These are phyloP conservation scores for Lasioglossum pauxillum DNA, from an alignment of 2,888 invertebrate species.

Conservation along the genomic window DNA sequence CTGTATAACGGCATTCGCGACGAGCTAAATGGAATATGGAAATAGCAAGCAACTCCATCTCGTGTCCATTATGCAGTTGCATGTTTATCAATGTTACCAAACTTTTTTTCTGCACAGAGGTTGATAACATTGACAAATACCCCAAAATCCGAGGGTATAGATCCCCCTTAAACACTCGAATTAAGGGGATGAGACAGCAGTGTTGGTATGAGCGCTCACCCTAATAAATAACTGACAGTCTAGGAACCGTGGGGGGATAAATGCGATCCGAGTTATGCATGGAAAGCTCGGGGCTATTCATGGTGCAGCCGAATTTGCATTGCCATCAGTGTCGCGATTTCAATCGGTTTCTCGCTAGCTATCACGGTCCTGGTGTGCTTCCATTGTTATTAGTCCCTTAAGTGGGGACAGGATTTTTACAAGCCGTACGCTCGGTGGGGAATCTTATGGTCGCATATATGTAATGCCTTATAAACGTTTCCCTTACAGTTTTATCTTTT, in stretches of 20 bases:
- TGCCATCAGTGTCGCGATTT: conserved; percentile 72
- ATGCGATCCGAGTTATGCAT: conserved; percentile 60
- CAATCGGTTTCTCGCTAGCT: conserved; percentile 56
- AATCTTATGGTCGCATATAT: background rate
- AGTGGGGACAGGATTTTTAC: conserved; percentile 32
- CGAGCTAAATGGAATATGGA: too few species aligned
- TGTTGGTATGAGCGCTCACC: conserved; percentile 34
- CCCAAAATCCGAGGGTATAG: too few species aligned
- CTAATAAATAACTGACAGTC: conserved; percentile 72
- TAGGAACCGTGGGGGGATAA: conserved; percentile 36
- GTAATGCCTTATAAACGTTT: background rate
- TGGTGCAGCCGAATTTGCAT: conserved; percentile 68
- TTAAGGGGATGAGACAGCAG: conserved; percentile 64
- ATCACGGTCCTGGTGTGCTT: conserved; percentile 39
- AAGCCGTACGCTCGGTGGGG: background rate
- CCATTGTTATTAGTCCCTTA: conserved; percentile 71
- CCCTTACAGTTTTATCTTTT: background rate
- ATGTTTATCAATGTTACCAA: too few species aligned
- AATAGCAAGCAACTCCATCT: too few species aligned
- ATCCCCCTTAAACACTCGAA: conserved; percentile 71
- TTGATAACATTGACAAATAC: too few species aligned
- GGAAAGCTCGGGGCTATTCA: conserved; percentile 65
- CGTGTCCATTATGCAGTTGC: too few species aligned
- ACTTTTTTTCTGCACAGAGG: too few species aligned
- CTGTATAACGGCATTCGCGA: too few species aligned